Percentiles rank a stretch among this genome's conserved stretches.
phyloP scores from a whole-genome alignment of 2,113 vertebrate species.

The Macquaria australasica region DNA sequence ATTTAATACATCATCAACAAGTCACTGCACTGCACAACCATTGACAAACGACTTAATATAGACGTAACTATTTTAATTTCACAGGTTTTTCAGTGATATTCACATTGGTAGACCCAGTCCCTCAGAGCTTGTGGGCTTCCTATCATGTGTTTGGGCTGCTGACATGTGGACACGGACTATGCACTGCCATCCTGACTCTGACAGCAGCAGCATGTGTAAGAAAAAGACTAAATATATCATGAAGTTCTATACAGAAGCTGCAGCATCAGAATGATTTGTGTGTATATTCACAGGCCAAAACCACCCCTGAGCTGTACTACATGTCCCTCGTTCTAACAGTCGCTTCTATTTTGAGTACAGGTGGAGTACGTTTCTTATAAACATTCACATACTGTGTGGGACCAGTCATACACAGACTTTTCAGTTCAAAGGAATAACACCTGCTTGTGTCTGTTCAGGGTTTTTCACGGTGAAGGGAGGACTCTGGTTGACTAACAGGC shows the following conservation, averaged over 20 bases:
- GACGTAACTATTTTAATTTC: neutral
- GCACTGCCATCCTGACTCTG: slow-evolving; percentile 81
- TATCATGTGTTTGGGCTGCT: slow-evolving; percentile 83
- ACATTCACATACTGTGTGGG: neutral
- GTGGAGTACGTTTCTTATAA: slow-evolving; percentile 55
- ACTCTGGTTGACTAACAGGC: slow-evolving; percentile 77
- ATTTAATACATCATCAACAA: too few relatives aligned
- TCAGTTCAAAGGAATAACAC: slow-evolving; percentile 32
- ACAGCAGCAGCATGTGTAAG: slow-evolving; percentile 85
- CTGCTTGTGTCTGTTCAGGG: slow-evolving; percentile 67
- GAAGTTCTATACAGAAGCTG: neutral
- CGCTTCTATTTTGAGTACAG: slow-evolving; percentile 77
- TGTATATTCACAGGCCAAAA: slow-evolving; percentile 74
- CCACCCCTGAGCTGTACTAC: slow-evolving; percentile 84
- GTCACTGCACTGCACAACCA: neutral
- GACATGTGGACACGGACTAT: slow-evolving; percentile 84
- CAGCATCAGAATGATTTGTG: neutral
- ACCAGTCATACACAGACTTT: neutral
- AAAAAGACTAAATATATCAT: neutral
- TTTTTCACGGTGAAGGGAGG: slow-evolving; percentile 80
- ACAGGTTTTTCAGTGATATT: slow-evolving; percentile 86
- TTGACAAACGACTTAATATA: neutral
- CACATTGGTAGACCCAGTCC: slow-evolving; percentile 79
- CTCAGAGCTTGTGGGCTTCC: slow-evolving; percentile 72
- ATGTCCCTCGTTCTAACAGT: slow-evolving; percentile 76